Evolutionary conservation across 2,888 invertebrate genomes (phyloP).

Genomic region (Drosophila testacea): DNA sequence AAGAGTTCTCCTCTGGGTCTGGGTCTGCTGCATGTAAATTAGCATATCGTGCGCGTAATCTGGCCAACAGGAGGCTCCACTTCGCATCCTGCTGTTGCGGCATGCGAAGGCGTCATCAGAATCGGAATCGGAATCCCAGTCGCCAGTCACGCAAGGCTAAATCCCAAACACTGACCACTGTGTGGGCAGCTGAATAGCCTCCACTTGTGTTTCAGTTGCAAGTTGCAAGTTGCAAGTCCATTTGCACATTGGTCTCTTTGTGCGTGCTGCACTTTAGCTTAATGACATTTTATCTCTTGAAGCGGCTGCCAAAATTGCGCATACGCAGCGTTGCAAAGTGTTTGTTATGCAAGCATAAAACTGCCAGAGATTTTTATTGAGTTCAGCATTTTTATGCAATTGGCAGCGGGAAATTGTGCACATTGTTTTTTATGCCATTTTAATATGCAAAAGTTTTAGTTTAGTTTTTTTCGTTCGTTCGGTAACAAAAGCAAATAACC

Average conservation of each 20-base stretch:
- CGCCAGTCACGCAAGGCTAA: constrained; percentile 43
- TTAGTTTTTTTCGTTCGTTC: background rate
- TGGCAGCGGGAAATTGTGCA: constrained; percentile 82
- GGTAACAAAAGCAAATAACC: constrained; percentile 32
- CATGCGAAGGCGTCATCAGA: constrained; percentile 78
- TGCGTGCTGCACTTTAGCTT: constrained; percentile 78
- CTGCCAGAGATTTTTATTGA: constrained; percentile 41
- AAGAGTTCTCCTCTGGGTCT: constrained; percentile 24
- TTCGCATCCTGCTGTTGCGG: constrained; percentile 75
- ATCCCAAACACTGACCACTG: constrained; percentile 66
- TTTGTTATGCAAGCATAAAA: constrained; percentile 74
- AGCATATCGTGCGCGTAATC: constrained; percentile 81
- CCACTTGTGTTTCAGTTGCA: constrained; percentile 9
- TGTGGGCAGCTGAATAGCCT: constrained; percentile 66
- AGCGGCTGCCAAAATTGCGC: constrained; percentile 60
- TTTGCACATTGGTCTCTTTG: constrained; percentile 28
- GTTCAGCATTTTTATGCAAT: constrained; percentile 73
- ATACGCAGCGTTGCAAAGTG: constrained; percentile 68
- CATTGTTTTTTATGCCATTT: constrained; percentile 82
- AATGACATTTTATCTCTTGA: constrained; percentile 77
- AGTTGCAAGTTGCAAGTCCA: constrained; percentile 17
- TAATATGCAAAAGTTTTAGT: constrained; percentile 82
- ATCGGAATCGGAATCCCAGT: constrained; percentile 42
- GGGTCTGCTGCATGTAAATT: constrained; percentile 72
- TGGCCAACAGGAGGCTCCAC: constrained; percentile 75